These are phyloP conservation scores for Pantelozetes paolii DNA, from an alignment of 2,888 invertebrate species.

Conservation along the genomic window DNA sequence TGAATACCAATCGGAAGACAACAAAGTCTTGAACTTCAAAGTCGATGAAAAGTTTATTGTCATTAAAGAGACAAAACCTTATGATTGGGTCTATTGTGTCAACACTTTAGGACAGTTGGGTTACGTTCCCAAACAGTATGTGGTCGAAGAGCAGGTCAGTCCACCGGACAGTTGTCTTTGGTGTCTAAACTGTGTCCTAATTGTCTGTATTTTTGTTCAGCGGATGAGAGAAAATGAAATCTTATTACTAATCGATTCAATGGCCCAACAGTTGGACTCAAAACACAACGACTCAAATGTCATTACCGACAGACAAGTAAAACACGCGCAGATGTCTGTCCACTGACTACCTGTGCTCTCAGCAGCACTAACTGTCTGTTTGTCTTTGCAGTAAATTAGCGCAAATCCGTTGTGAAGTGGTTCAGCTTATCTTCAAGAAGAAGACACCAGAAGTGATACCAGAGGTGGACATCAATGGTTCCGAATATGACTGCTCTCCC, in stretches of 20 bases:
- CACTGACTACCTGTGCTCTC: neutral
- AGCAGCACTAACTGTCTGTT: neutral
- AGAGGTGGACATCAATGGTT: conserved; percentile 14
- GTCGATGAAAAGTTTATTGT: conserved; percentile 46
- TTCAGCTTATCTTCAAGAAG: conserved; percentile 34
- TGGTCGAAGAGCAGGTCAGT: conserved; percentile 42
- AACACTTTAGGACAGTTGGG: conserved; percentile 50
- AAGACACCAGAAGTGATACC: conserved; percentile 26
- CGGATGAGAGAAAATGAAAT: conserved; percentile 31
- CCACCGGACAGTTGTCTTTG: neutral
- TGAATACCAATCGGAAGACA: conserved; percentile 43
- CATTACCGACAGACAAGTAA: conserved; percentile 43
- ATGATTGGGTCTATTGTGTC: conserved; percentile 50
- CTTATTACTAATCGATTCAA: conserved; percentile 41
- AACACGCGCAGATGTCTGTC: conserved; percentile 43
- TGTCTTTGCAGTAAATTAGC: conserved; percentile 42
- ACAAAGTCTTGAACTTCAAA: conserved; percentile 45
- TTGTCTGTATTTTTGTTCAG: neutral
- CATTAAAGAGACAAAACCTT: conserved; percentile 42
- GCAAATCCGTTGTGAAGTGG: conserved; percentile 43
- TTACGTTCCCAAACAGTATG: conserved; percentile 51
- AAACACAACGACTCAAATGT: conserved; percentile 42
- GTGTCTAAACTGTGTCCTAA: neutral
- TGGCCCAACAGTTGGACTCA: conserved; percentile 40
- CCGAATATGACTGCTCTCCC: neutral